phyloP scores from a whole-genome alignment of 2,113 vertebrate species.

The Gallinago paraguaiae region DNA sequence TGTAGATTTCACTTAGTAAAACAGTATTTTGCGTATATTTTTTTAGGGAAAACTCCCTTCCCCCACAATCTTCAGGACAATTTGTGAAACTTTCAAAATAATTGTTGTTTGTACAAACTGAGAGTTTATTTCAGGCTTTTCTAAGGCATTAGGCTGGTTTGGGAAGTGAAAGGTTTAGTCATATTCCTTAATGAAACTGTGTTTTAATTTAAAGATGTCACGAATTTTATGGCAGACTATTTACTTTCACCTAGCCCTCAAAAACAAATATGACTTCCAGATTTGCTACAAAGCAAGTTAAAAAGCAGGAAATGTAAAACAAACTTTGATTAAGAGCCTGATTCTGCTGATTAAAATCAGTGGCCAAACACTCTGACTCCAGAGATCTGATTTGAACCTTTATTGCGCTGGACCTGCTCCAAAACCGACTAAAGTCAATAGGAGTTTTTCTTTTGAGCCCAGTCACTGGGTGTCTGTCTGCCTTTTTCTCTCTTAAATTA shows the following conservation, averaged over 20 bases:
- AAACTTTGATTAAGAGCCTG: constrained; percentile 44
- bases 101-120: not conserved
- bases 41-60: not conserved
- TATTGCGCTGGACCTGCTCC: constrained; percentile 19
- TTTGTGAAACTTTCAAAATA: not conserved
- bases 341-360: constrained; percentile 55
- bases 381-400: constrained; percentile 44
- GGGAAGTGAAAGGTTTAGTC: not conserved
- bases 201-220: constrained; percentile 48
- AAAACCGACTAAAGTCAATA: constrained; percentile 20
- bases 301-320: constrained; percentile 44
- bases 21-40: not conserved
- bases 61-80: not conserved
- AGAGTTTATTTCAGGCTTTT: not conserved
- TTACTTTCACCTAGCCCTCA: constrained; percentile 24
- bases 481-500: constrained; percentile 37
- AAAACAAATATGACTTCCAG: constrained; percentile 32
- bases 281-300: constrained; percentile 18
- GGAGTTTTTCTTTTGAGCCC: constrained; percentile 26
- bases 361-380: constrained; percentile 15
- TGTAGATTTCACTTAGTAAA: not conserved
- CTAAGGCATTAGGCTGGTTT: not conserved
- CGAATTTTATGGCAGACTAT: constrained; percentile 22
- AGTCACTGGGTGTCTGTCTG: constrained; percentile 14
- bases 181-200: not conserved